Conservation (phyloP, 1,140 invertebrate species). For the Popillia japonica region DNA sequence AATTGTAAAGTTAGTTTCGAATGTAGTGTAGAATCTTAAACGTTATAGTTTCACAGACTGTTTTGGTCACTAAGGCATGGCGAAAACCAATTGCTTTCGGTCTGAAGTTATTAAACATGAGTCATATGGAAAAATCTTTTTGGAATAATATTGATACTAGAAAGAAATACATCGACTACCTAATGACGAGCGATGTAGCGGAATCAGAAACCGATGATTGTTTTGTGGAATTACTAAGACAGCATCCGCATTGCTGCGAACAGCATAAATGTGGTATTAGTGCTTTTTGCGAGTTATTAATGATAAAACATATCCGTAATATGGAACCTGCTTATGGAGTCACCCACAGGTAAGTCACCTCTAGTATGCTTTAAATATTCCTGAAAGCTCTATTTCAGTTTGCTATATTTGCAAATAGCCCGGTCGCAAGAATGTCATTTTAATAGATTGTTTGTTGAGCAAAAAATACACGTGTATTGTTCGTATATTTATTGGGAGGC, state of each 20-base stretch:
- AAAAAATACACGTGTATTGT: slow-evolving; percentile 36
- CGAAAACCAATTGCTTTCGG: neutral
- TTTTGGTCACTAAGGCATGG: slow-evolving; percentile 3
- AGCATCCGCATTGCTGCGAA: neutral
- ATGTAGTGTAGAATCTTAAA: slow-evolving; percentile 17
- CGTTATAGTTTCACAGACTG: slow-evolving; percentile 29
- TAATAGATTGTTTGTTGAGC: neutral
- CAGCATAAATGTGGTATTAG: slow-evolving; percentile 12
- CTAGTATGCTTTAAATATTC: neutral
- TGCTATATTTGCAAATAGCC: slow-evolving; percentile 37
- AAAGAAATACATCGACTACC: neutral
- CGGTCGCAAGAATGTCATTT: slow-evolving; percentile 28
- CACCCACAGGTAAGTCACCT: slow-evolving; percentile 34
- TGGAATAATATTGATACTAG: neutral
- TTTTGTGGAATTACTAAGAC: slow-evolving; percentile 8
- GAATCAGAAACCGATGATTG: slow-evolving; percentile 23
- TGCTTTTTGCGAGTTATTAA: neutral
- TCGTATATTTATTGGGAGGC: slow-evolving; percentile 36
- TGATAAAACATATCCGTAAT: slow-evolving; percentile 1
- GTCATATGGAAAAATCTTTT: neutral
- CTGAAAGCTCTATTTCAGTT: slow-evolving; percentile 3
- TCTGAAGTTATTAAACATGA: neutral
- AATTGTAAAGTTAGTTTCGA: neutral
- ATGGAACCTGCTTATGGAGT: slow-evolving; percentile 33
- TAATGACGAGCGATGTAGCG: neutral